Base-by-base conservation (phyloP, 2,113 vertebrate genomes). In the Pseudorectes ferrugineus region DNA sequence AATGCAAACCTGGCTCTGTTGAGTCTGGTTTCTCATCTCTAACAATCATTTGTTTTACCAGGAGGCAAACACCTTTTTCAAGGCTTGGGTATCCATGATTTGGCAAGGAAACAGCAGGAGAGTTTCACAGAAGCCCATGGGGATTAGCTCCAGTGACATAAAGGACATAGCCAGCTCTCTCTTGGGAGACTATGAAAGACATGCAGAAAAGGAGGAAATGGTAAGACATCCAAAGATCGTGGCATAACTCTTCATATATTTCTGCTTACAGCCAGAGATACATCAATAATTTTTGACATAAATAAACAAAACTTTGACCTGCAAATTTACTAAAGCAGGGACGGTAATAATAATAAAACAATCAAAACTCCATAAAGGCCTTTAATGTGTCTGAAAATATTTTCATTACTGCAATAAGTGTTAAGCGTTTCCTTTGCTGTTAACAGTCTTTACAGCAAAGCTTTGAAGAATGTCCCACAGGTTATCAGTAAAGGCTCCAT, bases 371-470 rank as follows among this genome's bases (percentile, higher is more conserved):
- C 76, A 87, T 68, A 93, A 94, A 97, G 54, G 66, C 48, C 88
- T 96, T 95, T 88, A 96, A 93, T 62, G 76, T 72, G 73, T 88
- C 77, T 90, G 62, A 91, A 93, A 84, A 93, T 78, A 94, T 88
- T 90, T 97, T 94, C 96, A 97, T 97, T 94, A 93, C 93, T 71
- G 94, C 93, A 94, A 28, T 96, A 96, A 97, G 95, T 52, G 89
- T 94, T 91, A 96, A 87, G 84, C 1, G 2, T 94, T 97, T 97
- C 94, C 94, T 93, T 92, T 89, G 86, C 90, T 71, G 66, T 96
- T 95, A 93, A 82, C 75, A 92, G 66, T n/a, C 96, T 93, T 96
- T 93, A 94, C 25, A 62, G 93, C 79, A 93, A 92, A 96, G 79
- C 95, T 97, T 97, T 97, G 95, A 96, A 95, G 82, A 91, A 81